Percentiles rank a stretch among this genome's conserved stretches.
Evolutionary conservation across 2,888 invertebrate species (phyloP).

Genomic region (Nesidiocoris tenuis): DNA sequence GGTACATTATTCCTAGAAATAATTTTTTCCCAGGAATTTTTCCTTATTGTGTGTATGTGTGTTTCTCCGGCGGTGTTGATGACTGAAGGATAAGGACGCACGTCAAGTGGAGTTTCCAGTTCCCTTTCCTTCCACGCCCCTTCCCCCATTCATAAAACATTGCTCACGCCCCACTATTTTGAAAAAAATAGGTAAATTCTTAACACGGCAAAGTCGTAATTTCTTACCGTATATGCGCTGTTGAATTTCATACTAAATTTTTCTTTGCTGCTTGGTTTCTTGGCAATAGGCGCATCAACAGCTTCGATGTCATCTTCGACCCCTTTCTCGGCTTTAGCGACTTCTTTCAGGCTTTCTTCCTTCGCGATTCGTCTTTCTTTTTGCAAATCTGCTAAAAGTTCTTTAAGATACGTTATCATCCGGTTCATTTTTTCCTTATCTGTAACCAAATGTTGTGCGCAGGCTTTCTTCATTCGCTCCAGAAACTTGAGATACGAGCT

Average conservation of each 20-base stretch:
- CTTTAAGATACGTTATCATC: neutral
- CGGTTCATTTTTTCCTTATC: constrained; percentile 10
- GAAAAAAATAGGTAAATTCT: no score
- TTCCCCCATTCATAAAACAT: no score
- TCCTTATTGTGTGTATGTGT: no score
- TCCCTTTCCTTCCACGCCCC: no score
- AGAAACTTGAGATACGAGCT: constrained; percentile 18
- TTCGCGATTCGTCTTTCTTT: neutral
- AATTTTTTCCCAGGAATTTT: no score
- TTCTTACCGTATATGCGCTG: constrained; percentile 12
- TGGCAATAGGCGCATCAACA: neutral
- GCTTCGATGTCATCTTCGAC: neutral
- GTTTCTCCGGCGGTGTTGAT: no score
- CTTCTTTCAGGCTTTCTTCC: neutral
- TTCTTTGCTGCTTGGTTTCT: constrained; percentile 12
- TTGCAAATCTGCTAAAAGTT: neutral
- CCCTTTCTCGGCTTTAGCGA: neutral
- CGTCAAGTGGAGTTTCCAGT: no score
- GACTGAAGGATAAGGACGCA: no score
- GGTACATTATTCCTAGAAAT: no score
- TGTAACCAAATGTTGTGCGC: neutral
- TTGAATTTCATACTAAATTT: constrained; percentile 1
- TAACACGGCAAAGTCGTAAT: no score
- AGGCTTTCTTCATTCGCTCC: constrained; percentile 6
- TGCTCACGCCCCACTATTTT: no score